These are phyloP conservation scores for Polydrusus tereticollis DNA, from an alignment of 2,888 invertebrate species.

Conservation along the genomic window DNA sequence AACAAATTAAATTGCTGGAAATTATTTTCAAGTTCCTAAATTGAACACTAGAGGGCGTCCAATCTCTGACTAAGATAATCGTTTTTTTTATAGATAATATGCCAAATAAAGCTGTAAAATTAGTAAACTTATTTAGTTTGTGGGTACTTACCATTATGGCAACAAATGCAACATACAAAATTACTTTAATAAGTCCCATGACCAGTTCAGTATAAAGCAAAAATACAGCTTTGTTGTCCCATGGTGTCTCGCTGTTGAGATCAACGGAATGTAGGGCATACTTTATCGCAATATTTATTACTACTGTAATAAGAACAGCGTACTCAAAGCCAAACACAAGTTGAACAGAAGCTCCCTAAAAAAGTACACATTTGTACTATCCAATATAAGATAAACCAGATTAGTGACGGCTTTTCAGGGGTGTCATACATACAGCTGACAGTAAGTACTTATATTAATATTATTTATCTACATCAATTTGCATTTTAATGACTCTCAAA, in stretches of 20 bases:
- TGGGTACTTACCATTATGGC: slow-evolving; percentile 89
- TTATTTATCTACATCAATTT: too few species aligned
- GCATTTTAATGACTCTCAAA: too few species aligned
- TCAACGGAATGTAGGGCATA: slow-evolving; percentile 91
- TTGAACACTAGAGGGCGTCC: too few species aligned
- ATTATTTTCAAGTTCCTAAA: too few species aligned
- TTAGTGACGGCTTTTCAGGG: too few species aligned
- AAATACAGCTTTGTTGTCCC: slow-evolving; percentile 99
- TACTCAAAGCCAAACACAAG: slow-evolving; percentile 99
- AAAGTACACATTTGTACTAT: not conserved
- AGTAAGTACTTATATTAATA: too few species aligned
- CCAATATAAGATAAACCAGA: too few species aligned
- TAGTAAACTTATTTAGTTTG: not conserved
- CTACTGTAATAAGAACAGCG: slow-evolving; percentile 94
- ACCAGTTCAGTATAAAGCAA: slow-evolving; percentile 95
- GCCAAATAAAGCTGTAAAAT: too few species aligned
- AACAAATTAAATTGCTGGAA: too few species aligned
- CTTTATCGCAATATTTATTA: slow-evolving; percentile 93
- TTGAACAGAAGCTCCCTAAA: slow-evolving; percentile 92
- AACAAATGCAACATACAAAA: slow-evolving; percentile 91
- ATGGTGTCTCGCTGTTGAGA: slow-evolving; percentile 92
- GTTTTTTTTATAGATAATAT: too few species aligned
- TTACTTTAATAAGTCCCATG: slow-evolving; percentile 73
- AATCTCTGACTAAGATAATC: too few species aligned
- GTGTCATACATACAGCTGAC: too few species aligned